These are phyloP conservation scores for Phasianus colchicus DNA, from an alignment of 2,113 vertebrate species.

Conservation along the genomic window DNA sequence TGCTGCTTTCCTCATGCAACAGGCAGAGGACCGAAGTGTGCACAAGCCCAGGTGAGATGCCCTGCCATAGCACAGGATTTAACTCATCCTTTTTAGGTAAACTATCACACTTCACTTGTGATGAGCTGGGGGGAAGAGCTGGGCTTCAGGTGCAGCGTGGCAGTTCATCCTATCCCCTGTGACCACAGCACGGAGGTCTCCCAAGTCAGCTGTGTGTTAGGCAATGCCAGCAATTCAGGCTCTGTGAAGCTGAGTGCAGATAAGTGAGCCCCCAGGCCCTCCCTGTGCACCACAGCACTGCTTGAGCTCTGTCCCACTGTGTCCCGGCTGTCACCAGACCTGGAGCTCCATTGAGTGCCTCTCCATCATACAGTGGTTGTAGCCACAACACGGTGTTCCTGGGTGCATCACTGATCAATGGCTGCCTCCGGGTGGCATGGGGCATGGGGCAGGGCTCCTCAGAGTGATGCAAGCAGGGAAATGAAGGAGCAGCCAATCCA, in stretches of 20 bases:
- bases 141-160: accelerated
- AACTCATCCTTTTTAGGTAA: neutral
- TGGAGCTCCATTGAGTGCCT: neutral
- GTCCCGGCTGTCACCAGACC: neutral
- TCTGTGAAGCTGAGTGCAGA: neutral
- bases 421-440: neutral
- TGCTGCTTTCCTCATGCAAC: too few relatives aligned
- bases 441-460: neutral
- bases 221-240: neutral
- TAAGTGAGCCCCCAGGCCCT: accelerated
- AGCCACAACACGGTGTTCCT: neutral
- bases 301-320: neutral
- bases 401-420: neutral
- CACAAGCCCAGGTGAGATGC: neutral
- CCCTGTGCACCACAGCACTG: accelerated
- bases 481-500: neutral
- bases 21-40: neutral
- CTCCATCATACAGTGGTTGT: neutral
- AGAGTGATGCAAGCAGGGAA: neutral
- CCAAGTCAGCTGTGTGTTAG: accelerated
- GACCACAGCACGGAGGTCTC: accelerated
- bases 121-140: neutral
- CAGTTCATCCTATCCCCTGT: neutral
- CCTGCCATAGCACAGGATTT: too few relatives aligned
- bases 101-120: neutral